A percentile compares a stretch with the other conserved stretches of the same genome.
These are phyloP conservation scores for Microplitis manilae DNA, from an alignment of 2,888 invertebrate species.

Conservation along the genomic window DNA sequence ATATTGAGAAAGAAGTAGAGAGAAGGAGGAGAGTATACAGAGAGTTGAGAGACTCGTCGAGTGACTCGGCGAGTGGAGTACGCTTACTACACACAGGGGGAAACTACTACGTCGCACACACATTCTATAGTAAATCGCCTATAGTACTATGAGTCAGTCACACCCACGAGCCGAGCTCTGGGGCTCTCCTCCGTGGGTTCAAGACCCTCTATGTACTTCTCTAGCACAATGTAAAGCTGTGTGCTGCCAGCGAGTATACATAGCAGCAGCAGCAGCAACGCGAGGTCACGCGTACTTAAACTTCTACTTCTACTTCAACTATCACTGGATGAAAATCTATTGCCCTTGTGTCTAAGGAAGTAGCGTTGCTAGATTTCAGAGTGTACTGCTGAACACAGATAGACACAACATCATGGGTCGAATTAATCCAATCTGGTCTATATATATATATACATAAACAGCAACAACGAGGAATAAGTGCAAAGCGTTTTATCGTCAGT, in stretches of 20 bases:
- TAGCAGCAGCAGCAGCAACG: constrained; percentile 45
- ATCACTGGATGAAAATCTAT: constrained; percentile 53
- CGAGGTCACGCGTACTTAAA: constrained; percentile 63
- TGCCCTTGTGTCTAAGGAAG: constrained; percentile 53
- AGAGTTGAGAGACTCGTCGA: constrained; percentile 45
- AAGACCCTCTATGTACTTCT: constrained; percentile 64
- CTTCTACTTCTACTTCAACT: background rate
- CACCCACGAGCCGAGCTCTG: constrained; percentile 64
- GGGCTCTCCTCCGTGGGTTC: constrained; percentile 57
- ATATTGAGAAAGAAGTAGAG: constrained; percentile 23
- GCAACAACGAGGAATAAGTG: background rate
- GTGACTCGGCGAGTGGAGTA: constrained; percentile 53
- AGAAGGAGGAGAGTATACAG: constrained; percentile 28
- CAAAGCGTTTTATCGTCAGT: constrained; percentile 5
- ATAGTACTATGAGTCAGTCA: constrained; percentile 71
- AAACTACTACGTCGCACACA: constrained; percentile 55
- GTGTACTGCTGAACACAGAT: constrained; percentile 6
- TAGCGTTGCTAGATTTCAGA: background rate
- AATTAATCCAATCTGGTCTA: constrained; percentile 40
- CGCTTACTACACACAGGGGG: constrained; percentile 55
- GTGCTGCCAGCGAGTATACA: background rate
- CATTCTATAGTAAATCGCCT: constrained; percentile 69
- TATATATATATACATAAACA: constrained; percentile 24
- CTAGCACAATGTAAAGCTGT: background rate
- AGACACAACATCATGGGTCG: constrained; percentile 9